phyloP scores from a whole-genome alignment of 2,113 vertebrate species.

The Hemibagrus wyckioides region DNA sequence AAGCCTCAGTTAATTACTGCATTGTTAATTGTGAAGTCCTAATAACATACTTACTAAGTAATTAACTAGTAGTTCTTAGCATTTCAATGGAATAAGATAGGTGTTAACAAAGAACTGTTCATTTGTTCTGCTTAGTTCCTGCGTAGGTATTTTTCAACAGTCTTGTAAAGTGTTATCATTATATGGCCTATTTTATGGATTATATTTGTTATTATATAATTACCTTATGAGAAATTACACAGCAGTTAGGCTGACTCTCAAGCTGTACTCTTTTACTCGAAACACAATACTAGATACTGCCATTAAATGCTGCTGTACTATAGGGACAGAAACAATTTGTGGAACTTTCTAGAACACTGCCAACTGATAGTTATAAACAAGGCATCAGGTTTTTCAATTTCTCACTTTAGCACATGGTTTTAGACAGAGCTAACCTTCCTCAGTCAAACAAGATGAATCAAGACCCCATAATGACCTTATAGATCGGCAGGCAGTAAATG shows the following conservation, averaged over 20 bases:
- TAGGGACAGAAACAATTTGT: not conserved
- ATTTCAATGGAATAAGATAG: not conserved
- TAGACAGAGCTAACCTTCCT: not conserved
- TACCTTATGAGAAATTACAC: not conserved
- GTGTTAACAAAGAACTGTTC: not conserved
- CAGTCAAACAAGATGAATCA: not conserved
- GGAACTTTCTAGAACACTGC: constrained; percentile 2
- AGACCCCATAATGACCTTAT: constrained; percentile 20
- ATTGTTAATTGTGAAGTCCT: not conserved
- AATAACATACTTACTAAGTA: not conserved
- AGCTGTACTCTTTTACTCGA: not conserved
- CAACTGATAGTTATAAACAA: not conserved
- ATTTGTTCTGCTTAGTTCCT: not conserved
- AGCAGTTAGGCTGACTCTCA: not conserved
- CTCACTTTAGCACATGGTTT: constrained; percentile 44
- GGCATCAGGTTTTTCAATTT: constrained; percentile 36
- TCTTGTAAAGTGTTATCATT: not conserved
- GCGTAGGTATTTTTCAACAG: not conserved
- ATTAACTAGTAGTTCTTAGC: not conserved
- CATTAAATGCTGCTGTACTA: not conserved
- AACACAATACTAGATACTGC: not conserved
- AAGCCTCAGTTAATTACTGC: not conserved
- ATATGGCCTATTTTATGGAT: not conserved
- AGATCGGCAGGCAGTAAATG: constrained; percentile 12
- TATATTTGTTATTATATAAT: not conserved